These are phyloP conservation scores for Trichogramma pretiosum DNA, from an alignment of 1,140 invertebrate species.

Conservation along the genomic window DNA sequence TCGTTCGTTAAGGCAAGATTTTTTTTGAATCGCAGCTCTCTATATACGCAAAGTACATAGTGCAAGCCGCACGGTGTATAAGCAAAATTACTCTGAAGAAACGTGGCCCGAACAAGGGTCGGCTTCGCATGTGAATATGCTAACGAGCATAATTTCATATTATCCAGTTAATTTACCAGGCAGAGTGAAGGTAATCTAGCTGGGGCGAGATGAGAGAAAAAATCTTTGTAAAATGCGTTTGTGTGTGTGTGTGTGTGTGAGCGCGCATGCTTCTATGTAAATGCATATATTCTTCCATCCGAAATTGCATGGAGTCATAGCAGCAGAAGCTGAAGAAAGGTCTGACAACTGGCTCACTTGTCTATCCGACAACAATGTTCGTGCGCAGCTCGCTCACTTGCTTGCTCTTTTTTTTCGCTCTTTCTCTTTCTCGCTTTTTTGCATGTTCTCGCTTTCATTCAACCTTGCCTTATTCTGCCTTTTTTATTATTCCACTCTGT, in stretches of 20 bases:
- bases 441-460: neutral
- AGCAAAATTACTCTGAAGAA: too few species aligned
- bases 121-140: too few species aligned
- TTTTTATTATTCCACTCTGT: neutral
- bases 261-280: neutral
- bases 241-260: too few species aligned
- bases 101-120: too few species aligned
- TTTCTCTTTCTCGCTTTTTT: neutral
- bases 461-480: neutral
- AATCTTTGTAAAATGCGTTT: constrained; percentile 1
- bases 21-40: constrained; percentile 8
- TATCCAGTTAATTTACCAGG: constrained; percentile 5
- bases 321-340: constrained; percentile 4
- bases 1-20: constrained; percentile 8
- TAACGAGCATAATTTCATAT: constrained; percentile 12
- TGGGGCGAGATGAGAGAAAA: constrained; percentile 3
- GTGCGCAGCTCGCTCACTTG: neutral
- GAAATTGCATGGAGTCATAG: too few species aligned
- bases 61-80: too few species aligned
- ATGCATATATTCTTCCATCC: constrained; percentile 6
- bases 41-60: too few species aligned
- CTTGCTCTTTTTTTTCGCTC: constrained; percentile 4
- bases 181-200: neutral
- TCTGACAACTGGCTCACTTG: constrained; percentile 3
- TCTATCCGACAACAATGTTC: constrained; percentile 15